These are phyloP conservation scores for Andrena camellia DNA, from an alignment of 2,888 invertebrate species.

Conservation along the genomic window DNA sequence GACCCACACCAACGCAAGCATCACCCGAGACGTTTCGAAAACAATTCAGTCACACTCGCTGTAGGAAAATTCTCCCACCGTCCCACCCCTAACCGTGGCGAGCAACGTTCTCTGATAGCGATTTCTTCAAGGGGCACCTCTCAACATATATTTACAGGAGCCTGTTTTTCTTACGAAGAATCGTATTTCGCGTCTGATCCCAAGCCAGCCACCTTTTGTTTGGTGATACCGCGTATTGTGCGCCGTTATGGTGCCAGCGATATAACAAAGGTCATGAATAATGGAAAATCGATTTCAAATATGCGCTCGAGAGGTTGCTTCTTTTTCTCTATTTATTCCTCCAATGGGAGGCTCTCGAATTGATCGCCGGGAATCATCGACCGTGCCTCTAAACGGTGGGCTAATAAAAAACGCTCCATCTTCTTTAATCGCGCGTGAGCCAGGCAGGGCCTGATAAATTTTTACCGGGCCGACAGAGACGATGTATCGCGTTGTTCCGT, in stretches of 20 bases:
- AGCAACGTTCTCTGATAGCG: no score
- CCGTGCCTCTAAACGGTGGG: constrained; percentile 14
- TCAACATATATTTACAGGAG: no score
- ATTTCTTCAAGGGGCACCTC: no score
- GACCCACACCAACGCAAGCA: no score
- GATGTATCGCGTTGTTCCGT: constrained; percentile 28
- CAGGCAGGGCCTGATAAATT: constrained; percentile 34
- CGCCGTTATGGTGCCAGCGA: not conserved
- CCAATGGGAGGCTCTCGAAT: constrained; percentile 21
- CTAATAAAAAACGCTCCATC: constrained; percentile 44
- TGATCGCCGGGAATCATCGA: constrained; percentile 12
- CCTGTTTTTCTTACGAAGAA: no score
- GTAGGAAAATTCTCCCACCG: no score
- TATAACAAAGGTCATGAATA: constrained; percentile 15
- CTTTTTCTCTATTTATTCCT: not conserved
- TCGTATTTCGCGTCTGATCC: not conserved
- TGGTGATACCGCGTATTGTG: not conserved
- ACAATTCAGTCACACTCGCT: no score
- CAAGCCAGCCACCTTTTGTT: not conserved
- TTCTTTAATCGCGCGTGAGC: constrained; percentile 49
- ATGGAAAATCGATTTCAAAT: constrained; percentile 8
- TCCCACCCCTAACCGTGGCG: no score
- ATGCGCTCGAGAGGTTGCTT: not conserved
- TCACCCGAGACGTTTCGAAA: no score
- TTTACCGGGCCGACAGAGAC: not conserved